phyloP scores from a whole-genome alignment of 2,113 vertebrate genomes.

The Carettochelys insculpta region DNA sequence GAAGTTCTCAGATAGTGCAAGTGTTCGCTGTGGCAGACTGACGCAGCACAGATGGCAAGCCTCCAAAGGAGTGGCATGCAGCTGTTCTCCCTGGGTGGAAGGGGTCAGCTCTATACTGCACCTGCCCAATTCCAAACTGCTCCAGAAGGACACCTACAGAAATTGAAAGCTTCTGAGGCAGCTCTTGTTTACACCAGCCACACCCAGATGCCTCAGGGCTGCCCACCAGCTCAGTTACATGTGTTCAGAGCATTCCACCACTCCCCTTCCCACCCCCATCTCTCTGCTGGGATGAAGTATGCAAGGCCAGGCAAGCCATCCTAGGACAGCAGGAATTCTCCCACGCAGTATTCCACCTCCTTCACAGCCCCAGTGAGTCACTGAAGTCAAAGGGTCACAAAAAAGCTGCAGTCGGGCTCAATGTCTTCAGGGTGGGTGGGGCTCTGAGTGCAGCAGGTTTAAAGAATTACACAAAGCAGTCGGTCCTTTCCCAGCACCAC shows the following conservation, averaged over 20 bases:
- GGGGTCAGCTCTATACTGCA: not conserved
- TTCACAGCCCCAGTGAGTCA: not conserved
- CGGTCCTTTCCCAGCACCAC: not conserved
- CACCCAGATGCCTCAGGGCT: not conserved
- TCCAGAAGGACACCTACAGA: not conserved
- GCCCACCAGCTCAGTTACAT: fast-evolving
- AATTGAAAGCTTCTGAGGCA: not conserved
- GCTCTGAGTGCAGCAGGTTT: not conserved
- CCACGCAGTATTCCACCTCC: not conserved
- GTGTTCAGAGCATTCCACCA: not conserved
- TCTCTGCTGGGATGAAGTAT: not conserved
- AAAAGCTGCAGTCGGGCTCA: not conserved
- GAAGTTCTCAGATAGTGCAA: not conserved
- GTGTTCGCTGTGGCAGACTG: fast-evolving
- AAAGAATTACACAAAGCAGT: not conserved
- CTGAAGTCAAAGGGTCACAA: not conserved
- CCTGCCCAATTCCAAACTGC: not conserved
- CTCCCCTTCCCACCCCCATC: not conserved
- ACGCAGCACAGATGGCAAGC: not conserved
- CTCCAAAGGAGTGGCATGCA: not conserved
- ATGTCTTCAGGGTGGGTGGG: not conserved
- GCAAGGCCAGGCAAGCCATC: not conserved
- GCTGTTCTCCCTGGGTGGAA: not conserved
- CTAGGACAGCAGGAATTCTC: not conserved
- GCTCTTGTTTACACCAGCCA: not conserved